Evolutionary conservation across 2,113 vertebrate genomes (phyloP).

Genomic region (Sclerurus mexicanus): DNA sequence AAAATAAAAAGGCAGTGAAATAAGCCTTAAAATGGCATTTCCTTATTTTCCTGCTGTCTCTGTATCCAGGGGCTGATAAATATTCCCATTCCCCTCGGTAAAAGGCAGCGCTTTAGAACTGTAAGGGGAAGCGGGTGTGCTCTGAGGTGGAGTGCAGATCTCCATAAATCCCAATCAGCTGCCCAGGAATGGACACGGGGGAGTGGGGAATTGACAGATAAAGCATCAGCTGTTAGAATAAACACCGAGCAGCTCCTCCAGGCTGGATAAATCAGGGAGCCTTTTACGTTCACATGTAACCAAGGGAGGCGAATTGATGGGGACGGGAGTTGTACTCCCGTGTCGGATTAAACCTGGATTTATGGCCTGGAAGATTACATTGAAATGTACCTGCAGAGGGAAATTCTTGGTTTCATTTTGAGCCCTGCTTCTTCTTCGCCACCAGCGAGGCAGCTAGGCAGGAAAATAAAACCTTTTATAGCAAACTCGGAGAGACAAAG

Average conservation of each 20-base stretch:
- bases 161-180: conserved; percentile 20
- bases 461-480: neutral
- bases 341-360: neutral
- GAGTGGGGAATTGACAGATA: conserved; percentile 1
- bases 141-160: neutral
- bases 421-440: neutral
- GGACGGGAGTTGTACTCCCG: neutral
- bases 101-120: neutral
- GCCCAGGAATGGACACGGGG: neutral
- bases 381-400: neutral
- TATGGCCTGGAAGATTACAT: neutral
- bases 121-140: neutral
- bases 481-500: neutral
- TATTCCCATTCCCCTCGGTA: neutral
- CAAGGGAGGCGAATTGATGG: neutral
- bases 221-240: conserved; percentile 19
- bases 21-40: neutral
- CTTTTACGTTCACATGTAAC: neutral
- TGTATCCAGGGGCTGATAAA: neutral
- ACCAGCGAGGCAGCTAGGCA: neutral
- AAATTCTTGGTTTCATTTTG: neutral
- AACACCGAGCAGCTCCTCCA: neutral
- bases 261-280: neutral
- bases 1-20: neutral
- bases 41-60: neutral